Evolutionary conservation across 30 jellyfish, hydroid and myxozoan species (phyloP), one percentile per base, ranked within the genome.

Genomic region (Aurelia coerulea): DNA sequence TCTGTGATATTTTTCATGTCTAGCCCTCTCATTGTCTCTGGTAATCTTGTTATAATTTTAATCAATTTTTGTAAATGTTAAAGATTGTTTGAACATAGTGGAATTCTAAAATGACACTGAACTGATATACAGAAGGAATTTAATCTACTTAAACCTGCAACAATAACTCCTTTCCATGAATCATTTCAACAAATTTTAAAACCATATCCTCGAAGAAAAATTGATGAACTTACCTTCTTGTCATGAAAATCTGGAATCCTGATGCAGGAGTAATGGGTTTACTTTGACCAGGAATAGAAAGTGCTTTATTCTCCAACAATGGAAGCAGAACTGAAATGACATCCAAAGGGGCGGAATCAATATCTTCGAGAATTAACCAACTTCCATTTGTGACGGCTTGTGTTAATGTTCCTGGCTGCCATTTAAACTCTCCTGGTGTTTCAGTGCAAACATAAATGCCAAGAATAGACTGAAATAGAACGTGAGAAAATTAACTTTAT

Each of bases 331-430:
- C 93, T 11, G 99, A 88, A 7, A 89, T 34, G 41, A 94, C 99
- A 94, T 95, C 99, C 12, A 97, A 86, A 9, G 98, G 96, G 17
- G 97, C 98, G 16, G 95, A 72, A 62, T 95, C 97, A 51, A 90
- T 90, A 68, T 90, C 99, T 54, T 95, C 99, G 3, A 95, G 91
- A 39, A 95, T 71, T 56, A 95, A 34, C 97, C 97, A 95, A 85
- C 97, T 87, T 11, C 98, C 98, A 70, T 65, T 92, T 59, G 68
- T 51, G 42, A 95, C 93, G 29, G 99, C 99, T 75, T 87, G 97
- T 15, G 98, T 82, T 85, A 95, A 64, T 1, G 96, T 78, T 52
- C 99, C 99, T 64, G 92, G 88, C 59, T 90, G 98, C 99, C 99
- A 95, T 29, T 74, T 71, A 80, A 95, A 90, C 87, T 90, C 93